Conservation (phyloP, 2,113 vertebrate genomes). For the Eudyptes chrysolophus region DNA sequence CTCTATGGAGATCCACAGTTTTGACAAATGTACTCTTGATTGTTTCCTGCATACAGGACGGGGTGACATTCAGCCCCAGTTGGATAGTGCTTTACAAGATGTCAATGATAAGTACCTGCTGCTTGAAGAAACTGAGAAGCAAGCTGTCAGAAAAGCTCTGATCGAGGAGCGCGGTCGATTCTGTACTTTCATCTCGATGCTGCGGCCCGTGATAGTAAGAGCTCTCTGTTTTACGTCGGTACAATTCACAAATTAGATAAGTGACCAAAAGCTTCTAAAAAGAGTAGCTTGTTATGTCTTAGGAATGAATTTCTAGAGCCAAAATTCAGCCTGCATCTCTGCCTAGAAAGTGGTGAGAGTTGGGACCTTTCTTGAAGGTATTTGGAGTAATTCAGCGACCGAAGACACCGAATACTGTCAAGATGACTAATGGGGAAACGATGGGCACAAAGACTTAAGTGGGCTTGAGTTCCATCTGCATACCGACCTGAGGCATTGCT, state of each 20-base stretch:
- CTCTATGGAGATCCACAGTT: not conserved
- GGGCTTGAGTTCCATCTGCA: not conserved
- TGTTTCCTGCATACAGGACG: conserved; percentile 79
- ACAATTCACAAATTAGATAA: not conserved
- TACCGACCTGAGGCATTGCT: not conserved
- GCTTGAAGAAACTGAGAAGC: conserved; percentile 95
- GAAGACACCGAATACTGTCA: not conserved
- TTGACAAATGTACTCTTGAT: conserved; percentile 18
- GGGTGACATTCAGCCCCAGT: conserved; percentile 94
- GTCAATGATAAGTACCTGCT: conserved; percentile 96
- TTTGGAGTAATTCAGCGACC: not conserved
- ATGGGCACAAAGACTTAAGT: not conserved
- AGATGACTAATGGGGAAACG: not conserved
- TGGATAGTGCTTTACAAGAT: conserved; percentile 95
- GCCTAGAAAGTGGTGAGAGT: not conserved
- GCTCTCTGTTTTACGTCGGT: not conserved
- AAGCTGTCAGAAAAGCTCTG: conserved; percentile 92
- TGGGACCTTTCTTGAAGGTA: not conserved
- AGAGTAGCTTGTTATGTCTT: not conserved
- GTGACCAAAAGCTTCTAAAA: not conserved
- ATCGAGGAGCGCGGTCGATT: conserved; percentile 93
- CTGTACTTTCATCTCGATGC: conserved; percentile 92
- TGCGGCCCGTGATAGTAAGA: conserved; percentile 94
- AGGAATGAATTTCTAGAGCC: not conserved
- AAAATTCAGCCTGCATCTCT: not conserved